Percentiles rank a stretch among this genome's conserved stretches.
These are phyloP conservation scores for Aphis gossypii DNA, from an alignment of 1,140 invertebrate genomes.

Conservation along the genomic window DNA sequence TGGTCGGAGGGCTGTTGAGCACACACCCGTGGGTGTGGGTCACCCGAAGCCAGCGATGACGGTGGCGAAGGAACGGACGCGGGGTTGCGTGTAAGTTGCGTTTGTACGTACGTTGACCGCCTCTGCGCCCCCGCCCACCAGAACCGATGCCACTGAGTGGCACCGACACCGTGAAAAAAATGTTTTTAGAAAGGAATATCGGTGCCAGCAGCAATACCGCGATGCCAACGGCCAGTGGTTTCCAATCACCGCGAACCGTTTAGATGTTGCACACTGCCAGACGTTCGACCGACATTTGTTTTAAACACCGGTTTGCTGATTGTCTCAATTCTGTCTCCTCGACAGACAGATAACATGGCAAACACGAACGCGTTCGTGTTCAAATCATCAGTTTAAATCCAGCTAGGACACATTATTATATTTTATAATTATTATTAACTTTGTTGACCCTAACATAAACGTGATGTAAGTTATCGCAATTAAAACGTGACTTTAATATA, in stretches of 20 bases:
- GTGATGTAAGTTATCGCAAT: neutral
- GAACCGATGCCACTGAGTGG: neutral
- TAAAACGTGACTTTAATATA: neutral
- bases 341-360: neutral
- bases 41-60: constrained; percentile 38
- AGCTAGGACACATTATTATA: no score
- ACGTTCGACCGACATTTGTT: neutral
- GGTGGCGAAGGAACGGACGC: neutral
- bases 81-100: neutral
- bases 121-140: constrained; percentile 53
- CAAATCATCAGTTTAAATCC: no score
- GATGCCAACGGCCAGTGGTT: neutral
- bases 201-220: neutral
- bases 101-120: constrained; percentile 46
- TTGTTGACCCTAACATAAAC: neutral
- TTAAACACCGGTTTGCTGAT: neutral
- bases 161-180: no score
- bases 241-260: neutral
- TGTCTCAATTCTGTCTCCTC: neutral
- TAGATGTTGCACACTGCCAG: neutral
- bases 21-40: constrained; percentile 57
- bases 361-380: neutral
- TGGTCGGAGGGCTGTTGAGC: constrained; percentile 33
- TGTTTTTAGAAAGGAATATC: constrained; percentile 32
- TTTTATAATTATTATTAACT: neutral